These are phyloP conservation scores for Cancer borealis DNA, from an alignment of 2,888 invertebrate genomes.

Conservation along the genomic window DNA sequence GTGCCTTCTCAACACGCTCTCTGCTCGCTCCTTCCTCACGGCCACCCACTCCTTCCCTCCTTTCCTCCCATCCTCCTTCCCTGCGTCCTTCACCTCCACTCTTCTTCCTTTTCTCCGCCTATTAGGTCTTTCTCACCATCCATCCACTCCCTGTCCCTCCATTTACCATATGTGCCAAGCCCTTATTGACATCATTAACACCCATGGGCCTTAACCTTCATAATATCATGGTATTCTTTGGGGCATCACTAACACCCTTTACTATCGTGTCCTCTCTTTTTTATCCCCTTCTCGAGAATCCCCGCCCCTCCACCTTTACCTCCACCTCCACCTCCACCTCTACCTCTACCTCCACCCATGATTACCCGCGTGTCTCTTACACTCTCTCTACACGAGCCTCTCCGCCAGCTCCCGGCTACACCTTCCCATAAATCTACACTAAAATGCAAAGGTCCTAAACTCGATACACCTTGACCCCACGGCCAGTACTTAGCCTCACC, in stretches of 20 bases:
- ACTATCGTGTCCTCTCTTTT: neutral
- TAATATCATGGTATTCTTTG: neutral
- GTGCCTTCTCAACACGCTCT: neutral
- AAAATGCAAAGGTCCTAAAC: conserved; percentile 46
- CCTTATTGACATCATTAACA: neutral
- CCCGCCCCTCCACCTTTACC: neutral
- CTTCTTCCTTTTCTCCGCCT: neutral
- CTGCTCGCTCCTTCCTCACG: neutral
- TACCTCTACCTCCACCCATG: neutral
- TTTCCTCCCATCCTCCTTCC: neutral
- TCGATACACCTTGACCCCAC: conserved; percentile 60
- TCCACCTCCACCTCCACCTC: neutral
- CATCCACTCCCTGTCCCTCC: neutral
- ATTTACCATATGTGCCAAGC: neutral
- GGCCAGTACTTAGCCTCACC: neutral
- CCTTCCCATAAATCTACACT: conserved; percentile 44
- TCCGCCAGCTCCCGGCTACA: conserved; percentile 21
- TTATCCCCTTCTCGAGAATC: neutral
- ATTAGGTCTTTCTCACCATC: neutral
- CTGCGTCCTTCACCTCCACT: neutral
- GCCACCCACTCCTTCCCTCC: neutral
- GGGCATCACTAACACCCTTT: neutral
- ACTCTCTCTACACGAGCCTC: conserved; percentile 4
- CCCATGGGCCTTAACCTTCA: neutral
- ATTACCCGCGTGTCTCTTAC: neutral